Evolutionary conservation across 2,888 invertebrate species (phyloP), one percentile per base, ranked within the genome.

Genomic region (Drosophila diplacantha): DNA sequence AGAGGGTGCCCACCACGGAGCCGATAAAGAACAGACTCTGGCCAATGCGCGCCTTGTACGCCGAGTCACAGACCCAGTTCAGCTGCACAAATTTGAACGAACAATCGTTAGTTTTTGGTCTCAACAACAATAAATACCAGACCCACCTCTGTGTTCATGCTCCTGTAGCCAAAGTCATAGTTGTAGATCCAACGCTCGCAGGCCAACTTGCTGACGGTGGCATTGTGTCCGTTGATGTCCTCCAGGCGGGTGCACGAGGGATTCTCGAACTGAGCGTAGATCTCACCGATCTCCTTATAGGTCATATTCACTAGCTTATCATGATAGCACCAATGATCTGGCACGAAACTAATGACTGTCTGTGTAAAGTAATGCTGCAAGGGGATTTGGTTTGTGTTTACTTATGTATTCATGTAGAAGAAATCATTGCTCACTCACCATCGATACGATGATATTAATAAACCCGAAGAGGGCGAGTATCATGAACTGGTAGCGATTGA

Each of bases 21-120:
- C 92, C 92, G 62, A 91, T 87, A 79, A 92, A 92, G 84, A 91
- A 92, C 73, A 91, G 86, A 12, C 91, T 91, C 83, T 92, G 92
- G 3, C 91, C 91, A 37, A 91, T 81, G 24, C 90, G 89, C 18
- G 91, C 90, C 81, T 90, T 91, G 89, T 92, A 92, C 58, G 89
- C 88, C n/a, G 91, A 88, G 11, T 89, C 89, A 80, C 92, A 92
- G 11, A 92, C 90, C 92, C 92, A 92, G 74, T 92, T 88, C 46
- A 91, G 62, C 88, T 88, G 22, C 16, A 26, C 5, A 12, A 58
- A 16, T 37, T 20, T 0, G 26, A 44, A 44, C 9, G 11, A 29
- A n/a, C 5, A 18, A 22, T 18, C 5, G 11, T 53, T 34, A 35
- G 54, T 34, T 24, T 14, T 1, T 3, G 11, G 4, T 16, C 12